Evolutionary conservation across 2,797 vertebrate genomes (phyloP).

Genomic region (Chaetophractus vellerosus): DNA sequence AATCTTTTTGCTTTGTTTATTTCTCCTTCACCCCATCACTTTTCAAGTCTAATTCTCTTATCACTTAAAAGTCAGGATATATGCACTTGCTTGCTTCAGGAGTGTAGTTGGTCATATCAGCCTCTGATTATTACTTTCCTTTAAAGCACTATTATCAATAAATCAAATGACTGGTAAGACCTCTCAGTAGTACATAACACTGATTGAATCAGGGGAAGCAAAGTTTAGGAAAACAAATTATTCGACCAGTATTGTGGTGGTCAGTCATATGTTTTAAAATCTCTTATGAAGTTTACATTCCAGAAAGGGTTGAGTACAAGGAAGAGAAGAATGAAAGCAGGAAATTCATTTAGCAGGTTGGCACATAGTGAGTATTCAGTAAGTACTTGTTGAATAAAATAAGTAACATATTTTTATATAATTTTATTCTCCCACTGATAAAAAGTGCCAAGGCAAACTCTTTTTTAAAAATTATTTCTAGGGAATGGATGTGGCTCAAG

Average conservation of each 20-base stretch:
- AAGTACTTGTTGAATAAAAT: slow-evolving; percentile 1
- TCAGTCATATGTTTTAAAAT: not conserved
- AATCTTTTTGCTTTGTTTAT: slow-evolving; percentile 46
- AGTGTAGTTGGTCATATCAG: not conserved
- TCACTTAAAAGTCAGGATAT: not conserved
- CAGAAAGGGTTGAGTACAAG: not conserved
- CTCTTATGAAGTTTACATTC: not conserved
- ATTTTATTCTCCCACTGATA: not conserved
- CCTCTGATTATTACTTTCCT: slow-evolving; percentile 28
- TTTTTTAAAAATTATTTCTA: not conserved
- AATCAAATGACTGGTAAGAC: not conserved
- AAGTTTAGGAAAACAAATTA: not conserved
- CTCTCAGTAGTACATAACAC: too few relatives aligned
- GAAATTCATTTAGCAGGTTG: not conserved
- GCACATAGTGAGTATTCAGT: not conserved
- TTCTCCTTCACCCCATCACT: not conserved
- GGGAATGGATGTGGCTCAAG: too few relatives aligned
- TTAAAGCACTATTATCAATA: not conserved
- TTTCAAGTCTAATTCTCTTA: slow-evolving; percentile 3
- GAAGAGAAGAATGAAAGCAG: not conserved
- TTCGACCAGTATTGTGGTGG: not conserved
- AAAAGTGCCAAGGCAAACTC: slow-evolving; percentile 6
- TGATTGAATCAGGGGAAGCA: not conserved
- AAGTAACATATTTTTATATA: not conserved
- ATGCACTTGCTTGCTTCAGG: not conserved